Evolutionary conservation across 2,113 vertebrate species (phyloP).

Genomic region (Takifugu flavidus): DNA sequence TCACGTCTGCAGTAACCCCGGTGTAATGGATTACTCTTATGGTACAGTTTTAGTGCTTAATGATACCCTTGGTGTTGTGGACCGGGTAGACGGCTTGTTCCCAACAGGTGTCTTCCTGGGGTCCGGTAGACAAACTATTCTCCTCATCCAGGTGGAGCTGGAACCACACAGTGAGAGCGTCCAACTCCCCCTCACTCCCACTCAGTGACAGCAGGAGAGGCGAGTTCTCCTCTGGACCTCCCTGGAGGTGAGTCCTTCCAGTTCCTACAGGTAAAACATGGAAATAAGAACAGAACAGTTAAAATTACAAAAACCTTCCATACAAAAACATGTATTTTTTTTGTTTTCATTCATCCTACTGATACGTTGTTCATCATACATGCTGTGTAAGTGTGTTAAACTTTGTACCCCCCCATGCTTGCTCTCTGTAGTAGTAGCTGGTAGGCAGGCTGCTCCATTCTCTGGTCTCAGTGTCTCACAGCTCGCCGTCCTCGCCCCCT

Average conservation of each 20-base stretch:
- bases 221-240: slow-evolving; percentile 72
- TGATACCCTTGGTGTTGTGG: slow-evolving; percentile 79
- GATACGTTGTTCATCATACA: too few species aligned
- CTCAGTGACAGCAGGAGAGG: too few species aligned
- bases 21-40: neutral
- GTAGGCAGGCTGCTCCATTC: too few species aligned
- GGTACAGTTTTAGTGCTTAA: neutral
- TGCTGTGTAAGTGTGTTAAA: too few species aligned
- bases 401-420: too few species aligned
- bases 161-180: slow-evolving; percentile 94
- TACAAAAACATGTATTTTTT: neutral
- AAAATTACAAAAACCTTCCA: too few species aligned
- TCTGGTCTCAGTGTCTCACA: too few species aligned
- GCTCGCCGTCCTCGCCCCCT: too few species aligned
- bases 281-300: neutral
- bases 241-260: slow-evolving; percentile 84
- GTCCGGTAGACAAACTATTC: slow-evolving; percentile 86
- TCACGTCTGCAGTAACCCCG: slow-evolving; percentile 17
- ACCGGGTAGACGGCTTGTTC: slow-evolving; percentile 95
- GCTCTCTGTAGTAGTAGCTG: too few species aligned
- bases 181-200: slow-evolving; percentile 82
- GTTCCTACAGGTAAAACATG: slow-evolving; percentile 73
- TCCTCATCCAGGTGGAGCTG: slow-evolving; percentile 91
- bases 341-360: too few species aligned
- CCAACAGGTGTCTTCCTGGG: slow-evolving; percentile 94